These are phyloP conservation scores for Colaptes auratus DNA, from an alignment of 2,113 vertebrate species.

Conservation along the genomic window DNA sequence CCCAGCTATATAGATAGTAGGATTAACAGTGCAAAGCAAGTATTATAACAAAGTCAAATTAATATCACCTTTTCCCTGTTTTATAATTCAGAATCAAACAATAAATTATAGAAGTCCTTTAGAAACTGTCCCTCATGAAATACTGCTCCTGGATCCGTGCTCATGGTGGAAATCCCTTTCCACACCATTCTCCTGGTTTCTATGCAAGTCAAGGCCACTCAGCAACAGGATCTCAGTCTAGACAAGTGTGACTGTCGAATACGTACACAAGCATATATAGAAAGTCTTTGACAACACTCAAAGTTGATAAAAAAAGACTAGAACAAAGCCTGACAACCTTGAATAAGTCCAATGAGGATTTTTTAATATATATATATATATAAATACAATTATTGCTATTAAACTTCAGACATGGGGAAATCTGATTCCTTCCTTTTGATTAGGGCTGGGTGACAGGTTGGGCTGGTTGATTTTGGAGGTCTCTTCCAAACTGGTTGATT, in stretches of 20 bases:
- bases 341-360: not conserved
- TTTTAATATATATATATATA: not conserved
- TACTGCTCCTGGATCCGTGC: not conserved
- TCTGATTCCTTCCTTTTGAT: not conserved
- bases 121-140: not conserved
- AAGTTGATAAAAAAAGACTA: not conserved
- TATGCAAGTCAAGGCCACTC: not conserved
- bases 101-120: constrained; percentile 65
- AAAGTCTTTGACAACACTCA: not conserved
- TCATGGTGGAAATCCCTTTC: constrained; percentile 4
- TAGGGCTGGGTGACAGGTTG: too few species aligned
- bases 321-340: not conserved
- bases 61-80: constrained; percentile 68
- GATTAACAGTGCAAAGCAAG: constrained; percentile 68
- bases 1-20: constrained; percentile 60
- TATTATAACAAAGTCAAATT: constrained; percentile 69
- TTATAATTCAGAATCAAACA: constrained; percentile 68
- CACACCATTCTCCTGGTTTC: not conserved
- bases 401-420: not conserved
- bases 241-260: not conserved
- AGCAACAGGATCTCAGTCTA: not conserved
- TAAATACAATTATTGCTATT: not conserved
- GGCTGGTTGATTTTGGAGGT: too few species aligned
- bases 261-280: not conserved
- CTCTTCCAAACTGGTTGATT: too few species aligned